Base-by-base conservation (phyloP, 1,140 invertebrate genomes). In the Bombyx mandarina region DNA sequence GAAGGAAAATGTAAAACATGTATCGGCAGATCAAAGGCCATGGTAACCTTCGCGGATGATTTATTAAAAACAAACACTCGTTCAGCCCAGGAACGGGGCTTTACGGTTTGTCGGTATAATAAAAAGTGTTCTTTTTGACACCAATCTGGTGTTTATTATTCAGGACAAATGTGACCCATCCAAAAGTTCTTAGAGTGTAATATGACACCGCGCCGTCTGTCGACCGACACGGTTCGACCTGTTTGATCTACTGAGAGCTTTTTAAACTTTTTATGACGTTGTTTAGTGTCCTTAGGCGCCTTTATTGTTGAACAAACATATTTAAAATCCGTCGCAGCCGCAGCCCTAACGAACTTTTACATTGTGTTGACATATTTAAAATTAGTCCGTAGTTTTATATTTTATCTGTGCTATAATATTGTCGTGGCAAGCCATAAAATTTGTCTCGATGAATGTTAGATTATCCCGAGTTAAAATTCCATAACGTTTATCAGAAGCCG, bases 201-300 rank as follows among this genome's bases (percentile, higher is more conserved):
- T 68, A 73, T 61, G 56, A 84, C 71, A 82, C 81, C 81, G 65
- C 61, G 67, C 77, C 80, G 80, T 70, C 77, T 82, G 81, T 67
- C 72, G 70, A 76, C 75, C 73, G 73, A 75, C 77, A 79, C 77
- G 69, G 73, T 77, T 77, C 76, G 57, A 72, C 67, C 79, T 86
- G 83, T 86, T 86, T 86, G 83, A 86, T 86, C 83, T 86, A 84
- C 83, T 82, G 79, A 83, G 81, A 86, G 83, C 81, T 84, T 86
- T 86, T 86, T 84, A 86, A 84, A 82, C 77, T 83, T 86, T 86
- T 86, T 84, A 86, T 86, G 79, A 82, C 83, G 78, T 81, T 84
- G 74, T 84, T 84, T 82, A 84, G 76, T 80, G 72, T 66, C 73
- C 64, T 79, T 82, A 82, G 71, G 73, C 75, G 78, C 73, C 74